Base-by-base conservation (phyloP, 2,888 invertebrate species). In the Abscondita cerata region DNA sequence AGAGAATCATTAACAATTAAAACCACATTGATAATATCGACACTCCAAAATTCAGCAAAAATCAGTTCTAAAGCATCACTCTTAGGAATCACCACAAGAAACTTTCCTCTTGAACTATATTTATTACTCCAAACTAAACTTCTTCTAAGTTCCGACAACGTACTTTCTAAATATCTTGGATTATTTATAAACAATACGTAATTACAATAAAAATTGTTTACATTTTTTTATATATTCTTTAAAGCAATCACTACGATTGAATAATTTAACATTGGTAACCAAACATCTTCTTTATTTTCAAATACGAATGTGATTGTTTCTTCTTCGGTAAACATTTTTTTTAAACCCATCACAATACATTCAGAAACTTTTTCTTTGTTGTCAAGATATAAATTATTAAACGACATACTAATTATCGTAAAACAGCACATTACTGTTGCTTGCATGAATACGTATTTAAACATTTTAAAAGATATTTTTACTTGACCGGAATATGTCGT, bases 1-100 rank as follows among this genome's bases (percentile, higher is more conserved):
- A 8, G 9, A 1, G 1, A 12, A 3, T 40, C 20, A n/a, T 52
- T 16, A 5, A 31, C 44, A 11, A 53, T 15, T 16, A 41, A 5
- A 33, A 53, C 18, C 2, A 53, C 44, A 25, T 53, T 44, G 6
- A 44, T 12, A 25, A 53, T 53, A 16, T 53, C 53, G 19, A 44
- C 31, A 12, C 8, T 16, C 41, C 41, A 53, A 6, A 53, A 25
- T 1, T 25, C 18, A 1, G 25, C 5, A 44, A 53, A 41, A 4
- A 53, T 11, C 3, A 20, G 13, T 31, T 15, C 19, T 18, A 16
- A 11, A 4, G 13, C 33, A 13, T n/a, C 12, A 16, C 15, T 15
- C 5, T n/a, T 1, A 1, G 31, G 19, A 13, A 13, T 16, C 1
- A 31, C n/a, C 33, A 53, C 11, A 5, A 53, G n/a, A 16, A 33